Evolutionary conservation across 2,113 vertebrate species (phyloP).

Genomic region (Chloebia gouldiae): DNA sequence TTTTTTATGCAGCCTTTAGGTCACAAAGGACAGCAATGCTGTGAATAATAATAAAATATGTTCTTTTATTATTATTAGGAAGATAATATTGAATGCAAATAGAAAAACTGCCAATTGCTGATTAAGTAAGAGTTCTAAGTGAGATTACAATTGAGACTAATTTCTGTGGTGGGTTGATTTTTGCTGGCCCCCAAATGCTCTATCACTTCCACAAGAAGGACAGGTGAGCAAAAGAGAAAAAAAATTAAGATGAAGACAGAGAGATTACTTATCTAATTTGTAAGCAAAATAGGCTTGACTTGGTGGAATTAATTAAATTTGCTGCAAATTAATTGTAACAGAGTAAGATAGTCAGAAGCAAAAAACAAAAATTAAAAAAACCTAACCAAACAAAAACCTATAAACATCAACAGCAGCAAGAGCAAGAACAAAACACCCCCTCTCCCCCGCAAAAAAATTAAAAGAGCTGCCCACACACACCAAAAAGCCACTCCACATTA

Average conservation of each 20-base stretch:
- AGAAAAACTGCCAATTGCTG: neutral
- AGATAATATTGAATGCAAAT: neutral
- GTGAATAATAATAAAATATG: neutral
- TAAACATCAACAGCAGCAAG: neutral
- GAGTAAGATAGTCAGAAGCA: neutral
- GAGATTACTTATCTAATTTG: neutral
- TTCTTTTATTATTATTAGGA: neutral
- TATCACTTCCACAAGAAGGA: neutral
- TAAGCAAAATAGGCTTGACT: neutral
- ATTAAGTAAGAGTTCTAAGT: neutral
- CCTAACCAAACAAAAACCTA: fast-evolving
- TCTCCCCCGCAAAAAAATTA: too few species aligned
- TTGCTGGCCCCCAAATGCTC: neutral
- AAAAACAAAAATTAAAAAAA: neutral
- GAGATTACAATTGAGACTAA: neutral
- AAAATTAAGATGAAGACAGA: neutral
- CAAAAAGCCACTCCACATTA: neutral
- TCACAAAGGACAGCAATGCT: neutral
- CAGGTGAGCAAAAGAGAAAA: neutral
- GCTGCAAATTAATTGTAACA: neutral
- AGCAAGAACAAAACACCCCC: fast-evolving
- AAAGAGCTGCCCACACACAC: neutral
- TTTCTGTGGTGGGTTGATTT: neutral
- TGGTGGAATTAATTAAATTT: neutral
- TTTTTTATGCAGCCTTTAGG: neutral